Conservation (phyloP, 2,797 vertebrate genomes). For the Megaceryle alcyon region DNA sequence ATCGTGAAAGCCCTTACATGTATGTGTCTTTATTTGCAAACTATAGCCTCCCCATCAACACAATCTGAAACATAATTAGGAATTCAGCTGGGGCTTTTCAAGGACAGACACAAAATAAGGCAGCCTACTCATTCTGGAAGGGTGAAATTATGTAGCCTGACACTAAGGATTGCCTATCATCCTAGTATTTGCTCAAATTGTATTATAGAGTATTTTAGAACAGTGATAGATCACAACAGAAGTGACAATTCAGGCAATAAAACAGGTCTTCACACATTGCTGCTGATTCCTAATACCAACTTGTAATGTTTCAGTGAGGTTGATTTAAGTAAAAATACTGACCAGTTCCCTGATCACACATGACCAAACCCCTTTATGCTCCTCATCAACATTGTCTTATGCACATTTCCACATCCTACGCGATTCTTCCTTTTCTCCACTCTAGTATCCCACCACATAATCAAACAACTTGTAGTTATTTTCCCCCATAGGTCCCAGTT, state of each 20-base stretch:
- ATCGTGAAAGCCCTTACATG: not conserved
- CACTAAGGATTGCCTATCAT: not conserved
- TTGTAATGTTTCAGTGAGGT: not conserved
- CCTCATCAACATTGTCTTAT: not conserved
- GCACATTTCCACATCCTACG: not conserved
- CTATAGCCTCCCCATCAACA: rapidly evolving
- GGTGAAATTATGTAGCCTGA: not conserved
- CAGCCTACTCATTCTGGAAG: not conserved
- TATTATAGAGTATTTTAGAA: not conserved
- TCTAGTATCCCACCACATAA: not conserved
- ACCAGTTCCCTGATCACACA: not conserved
- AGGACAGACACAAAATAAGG: not conserved
- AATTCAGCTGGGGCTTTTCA: not conserved
- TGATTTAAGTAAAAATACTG: not conserved
- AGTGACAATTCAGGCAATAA: not conserved
- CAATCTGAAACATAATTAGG: not conserved
- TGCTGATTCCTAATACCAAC: not conserved
- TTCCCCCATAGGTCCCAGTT: not conserved
- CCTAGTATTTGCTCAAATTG: not conserved
- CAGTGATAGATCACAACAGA: not conserved
- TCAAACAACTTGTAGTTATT: not conserved
- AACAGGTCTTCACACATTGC: not conserved
- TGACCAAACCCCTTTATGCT: not conserved
- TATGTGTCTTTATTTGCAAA: not conserved
- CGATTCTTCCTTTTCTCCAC: not conserved